These are phyloP conservation scores for Popillia japonica DNA, from an alignment of 1,140 invertebrate genomes.

Conservation along the genomic window DNA sequence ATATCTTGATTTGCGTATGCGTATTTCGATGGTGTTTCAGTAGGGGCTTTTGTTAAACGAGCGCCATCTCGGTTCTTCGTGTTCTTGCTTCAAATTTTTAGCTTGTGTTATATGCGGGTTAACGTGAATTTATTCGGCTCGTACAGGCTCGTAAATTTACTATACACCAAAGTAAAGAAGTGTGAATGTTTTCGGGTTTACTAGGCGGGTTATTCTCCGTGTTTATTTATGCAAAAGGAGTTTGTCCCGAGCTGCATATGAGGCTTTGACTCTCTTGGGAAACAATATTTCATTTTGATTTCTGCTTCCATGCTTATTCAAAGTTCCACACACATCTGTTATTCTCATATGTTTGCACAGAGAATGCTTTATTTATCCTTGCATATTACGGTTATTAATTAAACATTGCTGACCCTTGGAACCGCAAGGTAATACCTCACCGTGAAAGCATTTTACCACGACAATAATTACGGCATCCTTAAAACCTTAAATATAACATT, in stretches of 20 bases:
- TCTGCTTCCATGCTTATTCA: not conserved
- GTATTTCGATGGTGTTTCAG: constrained; percentile 4
- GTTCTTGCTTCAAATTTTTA: not conserved
- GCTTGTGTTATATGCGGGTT: not conserved
- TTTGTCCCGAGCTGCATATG: not conserved
- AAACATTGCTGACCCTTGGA: not conserved
- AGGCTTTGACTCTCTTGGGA: not conserved
- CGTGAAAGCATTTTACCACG: no score
- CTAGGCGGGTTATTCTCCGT: not conserved
- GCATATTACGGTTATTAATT: constrained; percentile 5
- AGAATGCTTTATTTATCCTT: not conserved
- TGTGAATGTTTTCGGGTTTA: constrained; percentile 12
- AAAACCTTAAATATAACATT: no score
- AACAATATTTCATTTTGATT: constrained; percentile 33
- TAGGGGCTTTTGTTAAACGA: not conserved
- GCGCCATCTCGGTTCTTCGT: not conserved
- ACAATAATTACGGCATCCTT: no score
- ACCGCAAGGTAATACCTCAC: no score
- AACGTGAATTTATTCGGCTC: constrained; percentile 20
- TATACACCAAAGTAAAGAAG: constrained; percentile 8
- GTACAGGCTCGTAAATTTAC: not conserved
- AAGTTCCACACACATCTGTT: constrained; percentile 9
- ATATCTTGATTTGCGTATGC: not conserved
- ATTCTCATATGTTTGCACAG: not conserved
- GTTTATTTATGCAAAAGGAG: constrained; percentile 25